Evolutionary conservation across 2,113 vertebrate genomes (phyloP), one percentile per base, ranked within the genome.

Genomic region (Psittacus erithacus): DNA sequence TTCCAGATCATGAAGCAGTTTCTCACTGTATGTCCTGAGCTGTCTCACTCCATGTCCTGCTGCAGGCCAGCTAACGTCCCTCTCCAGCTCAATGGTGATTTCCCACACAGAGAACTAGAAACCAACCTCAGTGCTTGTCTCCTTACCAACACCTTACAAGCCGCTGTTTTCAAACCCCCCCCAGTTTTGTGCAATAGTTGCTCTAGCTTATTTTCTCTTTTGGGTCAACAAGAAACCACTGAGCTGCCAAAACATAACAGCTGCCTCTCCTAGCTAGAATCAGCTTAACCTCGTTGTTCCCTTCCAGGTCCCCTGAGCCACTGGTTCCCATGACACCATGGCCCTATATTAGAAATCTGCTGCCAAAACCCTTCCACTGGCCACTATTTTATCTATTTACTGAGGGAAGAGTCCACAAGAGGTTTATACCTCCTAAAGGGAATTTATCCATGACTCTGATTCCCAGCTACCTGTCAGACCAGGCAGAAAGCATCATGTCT

Each of bases 1-100:
- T 62, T 93, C 55, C 93, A 94, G 78, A 87, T 53, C 67, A 94
- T 60, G 44, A 73, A 85, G 87, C 62, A 53, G 46, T 83, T 92
- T 84, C 81, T 92, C 80, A 84, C 17, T 65, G 44, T 24, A 6
- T 25, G 44, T 60, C 73, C 88, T 65, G 31, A 93, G 73, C 64
- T 39, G 38, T 84, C 81, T 92, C 80, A 84, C 18, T 65, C 44
- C 20, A 6, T 25, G 44, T 60, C 73, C 88, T 65, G 78, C 63
- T 86, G 50, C 57, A 67, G n/a, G 17, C 6, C 69, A 80, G 78
- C 46, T 33, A 62, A 33, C 3, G 0, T 28, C 76, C 7, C 49
- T 52, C 60, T 82, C 63, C 82, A 74, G 63, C 44, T 35, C 47
- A 52, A 1, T 8, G 39, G 47, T 23, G 63, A 39, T 44, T 69